Percentiles rank a stretch among this genome's conserved stretches.
phyloP scores from a whole-genome alignment of 2,888 invertebrate genomes.

The Syrista parreyssii region DNA sequence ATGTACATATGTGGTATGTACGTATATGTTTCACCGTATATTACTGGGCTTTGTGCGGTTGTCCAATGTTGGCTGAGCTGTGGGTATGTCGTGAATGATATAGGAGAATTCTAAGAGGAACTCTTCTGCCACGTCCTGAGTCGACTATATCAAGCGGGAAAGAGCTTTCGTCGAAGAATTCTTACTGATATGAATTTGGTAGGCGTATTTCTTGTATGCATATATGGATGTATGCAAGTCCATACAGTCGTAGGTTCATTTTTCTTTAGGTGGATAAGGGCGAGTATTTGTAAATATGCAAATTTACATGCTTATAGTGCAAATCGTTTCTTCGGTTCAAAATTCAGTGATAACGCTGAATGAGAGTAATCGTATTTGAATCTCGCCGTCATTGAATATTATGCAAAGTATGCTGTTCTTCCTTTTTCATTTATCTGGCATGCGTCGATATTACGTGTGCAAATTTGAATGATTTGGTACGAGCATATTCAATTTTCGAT shows the following conservation, averaged over 20 bases:
- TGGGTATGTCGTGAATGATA: background rate
- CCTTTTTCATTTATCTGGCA: background rate
- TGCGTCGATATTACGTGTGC: background rate
- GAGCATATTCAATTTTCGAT: background rate
- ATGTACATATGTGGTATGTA: too few relatives aligned
- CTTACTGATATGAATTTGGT: background rate
- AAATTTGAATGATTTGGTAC: background rate
- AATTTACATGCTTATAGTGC: background rate
- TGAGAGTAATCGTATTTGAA: background rate
- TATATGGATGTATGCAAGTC: background rate
- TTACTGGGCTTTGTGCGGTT: background rate
- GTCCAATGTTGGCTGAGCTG: background rate
- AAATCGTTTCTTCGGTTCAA: background rate
- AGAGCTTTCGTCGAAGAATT: background rate
- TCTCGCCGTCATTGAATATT: background rate
- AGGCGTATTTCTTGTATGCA: background rate
- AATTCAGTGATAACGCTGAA: background rate
- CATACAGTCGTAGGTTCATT: background rate
- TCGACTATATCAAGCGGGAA: background rate
- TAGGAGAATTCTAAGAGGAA: background rate
- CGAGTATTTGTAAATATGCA: background rate
- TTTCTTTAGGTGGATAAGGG: background rate
- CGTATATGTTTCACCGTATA: background rate
- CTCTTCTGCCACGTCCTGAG: background rate
- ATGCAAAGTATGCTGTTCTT: background rate